A percentile compares a stretch with the other conserved stretches of the same genome.
Conservation (phyloP, 2,113 vertebrate species). For the Chamaea fasciata region DNA sequence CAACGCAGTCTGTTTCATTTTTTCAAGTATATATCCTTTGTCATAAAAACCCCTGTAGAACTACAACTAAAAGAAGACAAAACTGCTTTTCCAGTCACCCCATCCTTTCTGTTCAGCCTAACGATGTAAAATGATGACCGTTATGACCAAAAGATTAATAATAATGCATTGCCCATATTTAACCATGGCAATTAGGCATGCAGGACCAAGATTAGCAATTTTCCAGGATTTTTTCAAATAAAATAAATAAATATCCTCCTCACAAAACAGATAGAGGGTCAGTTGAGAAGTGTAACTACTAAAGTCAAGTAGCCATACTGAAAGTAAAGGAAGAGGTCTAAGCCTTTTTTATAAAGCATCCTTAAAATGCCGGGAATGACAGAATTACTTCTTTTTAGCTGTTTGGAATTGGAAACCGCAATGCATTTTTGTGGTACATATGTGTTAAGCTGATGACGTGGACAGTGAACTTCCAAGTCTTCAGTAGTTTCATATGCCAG, state of each 20-base stretch:
- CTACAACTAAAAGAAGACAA: background rate
- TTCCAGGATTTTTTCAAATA: background rate
- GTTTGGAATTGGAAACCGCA: background rate
- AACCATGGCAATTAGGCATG: background rate
- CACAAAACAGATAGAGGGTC: background rate
- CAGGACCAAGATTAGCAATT: background rate
- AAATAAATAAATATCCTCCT: background rate
- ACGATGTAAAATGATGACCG: background rate
- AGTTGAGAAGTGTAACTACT: background rate
- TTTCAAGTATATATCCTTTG: background rate
- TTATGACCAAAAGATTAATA: background rate
- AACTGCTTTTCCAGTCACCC: background rate
- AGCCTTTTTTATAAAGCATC: background rate
- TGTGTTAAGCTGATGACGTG: background rate
- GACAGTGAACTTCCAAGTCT: background rate
- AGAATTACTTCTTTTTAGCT: background rate
- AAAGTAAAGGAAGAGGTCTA: background rate
- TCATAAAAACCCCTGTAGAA: background rate
- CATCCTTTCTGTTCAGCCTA: background rate
- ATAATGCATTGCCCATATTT: background rate
- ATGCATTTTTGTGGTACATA: background rate
- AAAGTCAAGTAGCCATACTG: background rate
- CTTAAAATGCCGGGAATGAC: background rate
- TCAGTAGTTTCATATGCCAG: background rate
- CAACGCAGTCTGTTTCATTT: background rate